phyloP scores from a whole-genome alignment of 2,797 vertebrate species.

The Microctenopoma lineatum region DNA sequence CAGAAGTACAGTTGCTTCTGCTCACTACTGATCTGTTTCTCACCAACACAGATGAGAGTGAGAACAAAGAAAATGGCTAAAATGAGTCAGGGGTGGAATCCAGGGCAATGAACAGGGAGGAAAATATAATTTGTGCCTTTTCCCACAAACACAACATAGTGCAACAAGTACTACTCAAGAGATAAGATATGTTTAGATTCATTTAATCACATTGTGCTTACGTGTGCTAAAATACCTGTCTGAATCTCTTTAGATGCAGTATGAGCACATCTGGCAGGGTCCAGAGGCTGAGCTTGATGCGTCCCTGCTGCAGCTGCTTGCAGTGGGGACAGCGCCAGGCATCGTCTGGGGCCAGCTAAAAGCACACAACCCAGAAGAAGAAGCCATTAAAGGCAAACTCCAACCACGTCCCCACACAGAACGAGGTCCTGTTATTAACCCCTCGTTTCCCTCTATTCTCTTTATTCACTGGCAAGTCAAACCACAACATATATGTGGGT shows the following conservation, averaged over 20 bases:
- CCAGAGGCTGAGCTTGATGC: constrained; percentile 98
- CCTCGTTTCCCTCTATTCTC: constrained; percentile 28
- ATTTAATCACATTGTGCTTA: not conserved
- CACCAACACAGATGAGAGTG: too few species aligned
- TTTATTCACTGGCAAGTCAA: constrained; percentile 38
- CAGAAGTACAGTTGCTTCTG: too few species aligned
- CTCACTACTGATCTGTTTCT: too few species aligned
- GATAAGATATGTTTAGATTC: not conserved
- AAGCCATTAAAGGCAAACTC: constrained; percentile 59
- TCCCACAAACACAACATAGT: not conserved
- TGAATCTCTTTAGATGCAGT: constrained; percentile 96
- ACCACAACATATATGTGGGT: constrained; percentile 64
- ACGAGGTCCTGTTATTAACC: constrained; percentile 25
- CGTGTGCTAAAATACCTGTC: constrained; percentile 86
- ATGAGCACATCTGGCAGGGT: constrained; percentile 98
- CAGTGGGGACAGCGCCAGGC: constrained; percentile 99
- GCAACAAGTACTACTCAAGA: not conserved
- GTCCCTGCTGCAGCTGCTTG: constrained; percentile 99
- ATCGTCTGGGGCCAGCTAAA: constrained; percentile 95
- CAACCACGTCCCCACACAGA: constrained; percentile 61
- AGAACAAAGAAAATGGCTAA: too few species aligned
- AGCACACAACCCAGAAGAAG: constrained; percentile 46
- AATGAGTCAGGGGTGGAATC: too few species aligned
- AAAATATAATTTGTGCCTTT: too few species aligned
- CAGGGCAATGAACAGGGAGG: too few species aligned